Evolutionary conservation across 37 sponge, comb jelly and placozoan genomes (phyloP).

Genomic region (Haliclona indistincta): DNA sequence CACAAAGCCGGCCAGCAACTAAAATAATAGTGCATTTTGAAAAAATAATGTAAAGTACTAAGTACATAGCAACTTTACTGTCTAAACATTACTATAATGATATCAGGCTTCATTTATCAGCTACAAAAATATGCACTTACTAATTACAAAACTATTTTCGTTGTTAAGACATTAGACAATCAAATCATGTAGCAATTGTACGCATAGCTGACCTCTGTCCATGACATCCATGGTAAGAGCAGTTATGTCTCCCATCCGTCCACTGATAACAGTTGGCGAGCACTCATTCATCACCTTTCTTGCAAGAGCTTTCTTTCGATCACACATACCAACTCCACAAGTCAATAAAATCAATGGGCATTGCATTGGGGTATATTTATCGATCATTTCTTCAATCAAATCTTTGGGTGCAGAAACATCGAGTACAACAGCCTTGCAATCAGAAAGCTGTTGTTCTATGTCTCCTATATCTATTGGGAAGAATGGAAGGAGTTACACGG

Average conservation of each 20-base stretch:
- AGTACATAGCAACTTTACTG: too few relatives aligned
- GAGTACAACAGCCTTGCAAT: constrained; percentile 55
- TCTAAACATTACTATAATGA: neutral
- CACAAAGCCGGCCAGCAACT: too few relatives aligned
- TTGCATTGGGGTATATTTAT: neutral
- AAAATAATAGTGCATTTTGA: too few relatives aligned
- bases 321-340: constrained; percentile 24
- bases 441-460: constrained; percentile 19
- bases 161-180: neutral
- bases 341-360: constrained; percentile 42
- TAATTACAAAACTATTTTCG: too few relatives aligned
- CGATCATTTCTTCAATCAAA: constrained; percentile 41
- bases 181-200: neutral
- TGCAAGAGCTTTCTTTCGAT: constrained; percentile 41
- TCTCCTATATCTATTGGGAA: constrained; percentile 46
- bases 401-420: constrained; percentile 42
- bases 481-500: neutral
- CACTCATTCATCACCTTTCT: constrained; percentile 19
- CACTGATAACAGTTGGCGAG: constrained; percentile 35
- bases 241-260: constrained; percentile 51
- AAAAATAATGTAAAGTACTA: too few relatives aligned
- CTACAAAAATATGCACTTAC: too few relatives aligned
- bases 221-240: constrained; percentile 37
- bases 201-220: constrained; percentile 32
- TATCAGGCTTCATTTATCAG: neutral